phyloP scores from a whole-genome alignment of 2,888 invertebrate genomes.

The Drosophila stalkeri region DNA sequence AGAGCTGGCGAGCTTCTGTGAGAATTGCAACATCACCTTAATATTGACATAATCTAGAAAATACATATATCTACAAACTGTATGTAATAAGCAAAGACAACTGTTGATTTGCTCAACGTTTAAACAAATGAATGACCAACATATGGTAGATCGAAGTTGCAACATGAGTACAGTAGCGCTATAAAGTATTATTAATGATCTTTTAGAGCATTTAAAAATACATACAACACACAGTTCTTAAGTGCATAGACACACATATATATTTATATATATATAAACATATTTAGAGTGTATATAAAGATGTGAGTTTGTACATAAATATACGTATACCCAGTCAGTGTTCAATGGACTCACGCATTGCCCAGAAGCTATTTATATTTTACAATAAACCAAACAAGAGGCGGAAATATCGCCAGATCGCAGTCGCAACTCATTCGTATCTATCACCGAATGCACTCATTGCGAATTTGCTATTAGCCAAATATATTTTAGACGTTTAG shows the following conservation, averaged over 20 bases:
- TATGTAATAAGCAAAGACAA: slow-evolving; percentile 44
- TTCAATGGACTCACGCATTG: slow-evolving; percentile 68
- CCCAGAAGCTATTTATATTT: slow-evolving; percentile 61
- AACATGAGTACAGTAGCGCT: slow-evolving; percentile 47
- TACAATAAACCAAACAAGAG: slow-evolving; percentile 51
- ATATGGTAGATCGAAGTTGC: slow-evolving; percentile 40
- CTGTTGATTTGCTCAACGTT: slow-evolving; percentile 52
- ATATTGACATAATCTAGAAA: slow-evolving; percentile 58
- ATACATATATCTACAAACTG: slow-evolving; percentile 15
- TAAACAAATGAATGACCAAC: slow-evolving; percentile 47
- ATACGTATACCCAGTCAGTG: slow-evolving; percentile 43
- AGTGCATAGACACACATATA: slow-evolving; percentile 38
- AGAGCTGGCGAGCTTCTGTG: slow-evolving; percentile 4
- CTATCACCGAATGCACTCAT: slow-evolving; percentile 28
- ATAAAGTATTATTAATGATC: slow-evolving; percentile 77
- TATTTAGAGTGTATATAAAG: slow-evolving; percentile 6
- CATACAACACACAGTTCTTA: slow-evolving; percentile 61
- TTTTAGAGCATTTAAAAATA: slow-evolving; percentile 71
- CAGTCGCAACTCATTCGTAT: slow-evolving; percentile 28
- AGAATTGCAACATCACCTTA: slow-evolving; percentile 55
- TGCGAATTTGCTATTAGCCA: slow-evolving; percentile 14
- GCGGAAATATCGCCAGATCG: slow-evolving; percentile 51
- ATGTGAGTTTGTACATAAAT: slow-evolving; percentile 16
- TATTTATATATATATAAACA: slow-evolving; percentile 20
- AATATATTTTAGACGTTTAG: neutral